Percentiles rank a stretch among this genome's conserved stretches.
Conservation (phyloP, 2,797 vertebrate species). For the Aselliscus stoliczkanus region DNA sequence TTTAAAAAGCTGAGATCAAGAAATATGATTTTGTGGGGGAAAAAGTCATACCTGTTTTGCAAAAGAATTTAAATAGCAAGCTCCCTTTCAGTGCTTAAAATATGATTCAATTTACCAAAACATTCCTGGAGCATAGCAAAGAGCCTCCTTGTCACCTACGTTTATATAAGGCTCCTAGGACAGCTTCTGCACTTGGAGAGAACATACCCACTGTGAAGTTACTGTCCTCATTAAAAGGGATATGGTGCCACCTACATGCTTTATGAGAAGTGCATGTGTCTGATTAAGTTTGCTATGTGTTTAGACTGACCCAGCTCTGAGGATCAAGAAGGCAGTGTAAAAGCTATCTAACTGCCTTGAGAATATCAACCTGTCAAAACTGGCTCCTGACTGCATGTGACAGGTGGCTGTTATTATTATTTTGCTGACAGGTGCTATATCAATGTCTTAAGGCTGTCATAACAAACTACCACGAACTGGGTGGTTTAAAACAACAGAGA, state of each 20-base stretch:
- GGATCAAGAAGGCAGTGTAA: not conserved
- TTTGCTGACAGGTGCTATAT: not conserved
- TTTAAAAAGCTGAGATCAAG: not conserved
- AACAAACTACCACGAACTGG: not conserved
- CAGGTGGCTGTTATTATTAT: not conserved
- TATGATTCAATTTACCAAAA: conserved; percentile 47
- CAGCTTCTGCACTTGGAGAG: not conserved
- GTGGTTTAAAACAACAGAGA: not conserved
- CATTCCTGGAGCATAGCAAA: not conserved
- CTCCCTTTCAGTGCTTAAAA: conserved; percentile 35
- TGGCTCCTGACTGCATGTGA: not conserved
- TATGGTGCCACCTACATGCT: not conserved
- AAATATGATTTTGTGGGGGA: not conserved
- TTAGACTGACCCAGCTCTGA: not conserved
- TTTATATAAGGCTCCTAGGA: not conserved
- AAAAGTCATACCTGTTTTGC: conserved; percentile 1
- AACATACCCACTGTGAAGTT: not conserved
- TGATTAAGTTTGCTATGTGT: not conserved
- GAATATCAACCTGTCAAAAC: not conserved
- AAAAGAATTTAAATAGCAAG: conserved; percentile 48
- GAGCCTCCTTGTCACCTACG: not conserved
- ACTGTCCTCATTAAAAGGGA: not conserved
- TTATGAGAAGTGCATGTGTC: not conserved
- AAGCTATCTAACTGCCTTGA: not conserved
- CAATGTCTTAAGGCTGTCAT: not conserved